Evolutionary conservation across 30 jellyfish, hydroid and myxozoan species (phyloP).

Genomic region (Nemopilema nomurai): DNA sequence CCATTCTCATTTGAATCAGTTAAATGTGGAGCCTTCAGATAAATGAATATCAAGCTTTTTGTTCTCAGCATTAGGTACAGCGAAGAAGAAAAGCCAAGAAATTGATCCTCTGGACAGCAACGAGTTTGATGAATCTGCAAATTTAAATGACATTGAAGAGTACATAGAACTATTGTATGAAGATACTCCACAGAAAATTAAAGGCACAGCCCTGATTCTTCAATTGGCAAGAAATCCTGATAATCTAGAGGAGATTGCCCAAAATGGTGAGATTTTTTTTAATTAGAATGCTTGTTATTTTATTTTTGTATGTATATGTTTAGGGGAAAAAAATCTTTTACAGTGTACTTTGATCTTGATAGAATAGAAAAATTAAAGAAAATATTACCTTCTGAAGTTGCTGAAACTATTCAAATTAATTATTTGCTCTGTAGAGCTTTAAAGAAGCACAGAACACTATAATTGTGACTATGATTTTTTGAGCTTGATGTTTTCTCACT

Average conservation of each 20-base stretch:
- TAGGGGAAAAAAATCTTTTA: no score
- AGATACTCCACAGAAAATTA: constrained; percentile 81
- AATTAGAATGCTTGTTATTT: not conserved
- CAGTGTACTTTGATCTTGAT: no score
- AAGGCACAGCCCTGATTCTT: constrained; percentile 88
- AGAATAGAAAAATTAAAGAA: no score
- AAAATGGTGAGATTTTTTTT: constrained; percentile 73
- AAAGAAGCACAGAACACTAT: no score
- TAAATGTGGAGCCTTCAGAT: not conserved
- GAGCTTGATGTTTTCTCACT: no score
- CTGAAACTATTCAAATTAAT: no score
- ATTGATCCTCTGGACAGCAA: constrained; percentile 92
- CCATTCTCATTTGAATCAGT: not conserved
- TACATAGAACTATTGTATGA: constrained; percentile 92
- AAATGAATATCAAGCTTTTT: not conserved
- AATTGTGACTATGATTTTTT: not conserved
- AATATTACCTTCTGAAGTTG: no score
- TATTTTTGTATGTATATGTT: not conserved
- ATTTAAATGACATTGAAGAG: constrained; percentile 90
- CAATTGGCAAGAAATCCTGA: constrained; percentile 98
- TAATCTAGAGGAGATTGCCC: constrained; percentile 89
- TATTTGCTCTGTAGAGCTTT: no score
- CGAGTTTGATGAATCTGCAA: constrained; percentile 98
- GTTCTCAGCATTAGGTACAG: constrained; percentile 28
- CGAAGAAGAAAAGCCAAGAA: constrained; percentile 62